Evolutionary conservation across 2,797 vertebrate genomes (phyloP).

Genomic region (Gallinago solitaria): DNA sequence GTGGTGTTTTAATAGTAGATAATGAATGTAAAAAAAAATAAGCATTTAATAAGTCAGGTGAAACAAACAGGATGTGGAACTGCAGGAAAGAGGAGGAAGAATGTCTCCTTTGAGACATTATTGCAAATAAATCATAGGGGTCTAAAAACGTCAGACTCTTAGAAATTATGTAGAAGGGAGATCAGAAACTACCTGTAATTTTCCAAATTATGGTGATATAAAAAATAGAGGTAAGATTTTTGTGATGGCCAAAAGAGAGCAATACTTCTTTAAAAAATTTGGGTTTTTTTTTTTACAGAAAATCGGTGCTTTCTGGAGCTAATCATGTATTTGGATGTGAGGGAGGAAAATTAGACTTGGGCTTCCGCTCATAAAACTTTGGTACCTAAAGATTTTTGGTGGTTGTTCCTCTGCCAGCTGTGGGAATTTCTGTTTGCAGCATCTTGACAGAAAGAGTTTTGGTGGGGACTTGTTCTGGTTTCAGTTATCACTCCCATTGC

Average conservation of each 20-base stretch:
- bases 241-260: neutral
- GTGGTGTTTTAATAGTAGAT: rapidly evolving
- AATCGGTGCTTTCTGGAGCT: neutral
- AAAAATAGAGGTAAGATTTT: neutral
- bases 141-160: neutral
- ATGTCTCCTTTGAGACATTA: neutral
- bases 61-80: neutral
- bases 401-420: neutral
- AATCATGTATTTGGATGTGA: neutral
- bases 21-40: neutral
- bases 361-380: neutral
- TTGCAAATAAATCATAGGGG: neutral
- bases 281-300: neutral
- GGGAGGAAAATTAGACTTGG: neutral
- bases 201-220: neutral
- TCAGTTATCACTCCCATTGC: neutral
- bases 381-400: neutral
- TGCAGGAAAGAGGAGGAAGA: neutral
- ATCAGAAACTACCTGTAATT: neutral
- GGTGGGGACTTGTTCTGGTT: neutral
- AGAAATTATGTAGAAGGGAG: neutral
- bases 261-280: neutral
- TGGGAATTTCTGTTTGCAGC: neutral
- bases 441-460: neutral
- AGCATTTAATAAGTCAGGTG: neutral